Evolutionary conservation across 2,888 invertebrate genomes (phyloP).

Genomic region (Auanema freiburgensis): DNA sequence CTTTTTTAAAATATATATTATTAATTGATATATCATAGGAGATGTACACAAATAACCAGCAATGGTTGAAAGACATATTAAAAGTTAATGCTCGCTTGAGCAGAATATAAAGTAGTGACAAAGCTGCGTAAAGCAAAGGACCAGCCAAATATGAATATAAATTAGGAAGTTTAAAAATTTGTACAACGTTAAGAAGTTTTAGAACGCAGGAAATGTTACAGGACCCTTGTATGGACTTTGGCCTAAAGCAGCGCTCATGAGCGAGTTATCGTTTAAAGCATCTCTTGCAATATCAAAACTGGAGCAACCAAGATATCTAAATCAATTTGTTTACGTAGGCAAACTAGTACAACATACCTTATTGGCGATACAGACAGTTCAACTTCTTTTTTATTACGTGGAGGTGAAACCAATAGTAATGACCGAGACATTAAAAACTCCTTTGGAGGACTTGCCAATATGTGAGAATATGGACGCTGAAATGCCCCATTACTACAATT

Average conservation of each 20-base stretch:
- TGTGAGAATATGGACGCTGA: constrained; percentile 1
- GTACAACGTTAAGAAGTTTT: constrained; percentile 1
- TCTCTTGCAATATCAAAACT: constrained; percentile 18
- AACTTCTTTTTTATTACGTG: neutral
- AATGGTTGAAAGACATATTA: too few relatives aligned
- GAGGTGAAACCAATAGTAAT: too few relatives aligned
- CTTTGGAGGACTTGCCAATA: neutral
- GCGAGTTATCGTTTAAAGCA: constrained; percentile 37
- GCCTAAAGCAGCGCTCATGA: constrained; percentile 24
- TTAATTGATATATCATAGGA: too few relatives aligned
- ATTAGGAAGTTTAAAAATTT: constrained; percentile 5
- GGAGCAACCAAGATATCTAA: constrained; percentile 12
- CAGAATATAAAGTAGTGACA: too few relatives aligned
- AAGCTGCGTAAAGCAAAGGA: neutral
- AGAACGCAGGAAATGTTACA: constrained; percentile 19
- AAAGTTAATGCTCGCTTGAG: too few relatives aligned
- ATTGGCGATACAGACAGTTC: neutral
- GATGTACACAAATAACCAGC: too few relatives aligned
- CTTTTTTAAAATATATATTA: too few relatives aligned
- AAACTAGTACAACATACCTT: neutral
- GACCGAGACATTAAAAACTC: too few relatives aligned
- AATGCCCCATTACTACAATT: neutral
- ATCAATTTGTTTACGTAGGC: neutral
- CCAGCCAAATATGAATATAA: constrained; percentile 5
- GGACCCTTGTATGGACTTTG: constrained; percentile 30